Evolutionary conservation across 2,113 vertebrate species (phyloP), one percentile per base, ranked within the genome.

Genomic region (Sinosuthora webbiana): DNA sequence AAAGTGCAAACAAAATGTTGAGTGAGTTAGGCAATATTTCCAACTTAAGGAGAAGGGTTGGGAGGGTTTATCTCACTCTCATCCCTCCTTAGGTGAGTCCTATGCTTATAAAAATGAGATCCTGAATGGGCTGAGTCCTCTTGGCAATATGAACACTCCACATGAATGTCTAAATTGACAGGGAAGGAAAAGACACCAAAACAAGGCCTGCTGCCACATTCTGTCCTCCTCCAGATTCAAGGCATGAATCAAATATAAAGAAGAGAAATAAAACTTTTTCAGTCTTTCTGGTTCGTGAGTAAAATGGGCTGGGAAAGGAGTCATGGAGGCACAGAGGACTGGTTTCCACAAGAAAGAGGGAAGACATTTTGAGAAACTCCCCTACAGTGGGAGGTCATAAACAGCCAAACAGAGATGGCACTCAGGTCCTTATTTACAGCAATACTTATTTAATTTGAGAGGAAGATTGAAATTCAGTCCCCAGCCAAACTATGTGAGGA

Each of bases 111-210:
- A 62, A 83, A 77, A 63, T 7, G 19, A 77, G 39, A 12, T 22
- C 8, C 45, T 65, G 55, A 39, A 9, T 20, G n/a, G 50, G 18
- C 18, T 77, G 45, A 45, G 11, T 30, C 25, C 14, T 77, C n/a
- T 23, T 25, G 28, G 18, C 4, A 10, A 1, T 13, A 9, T 3
- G 20, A 49, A 42, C 12, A 21, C 11, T 23, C 24, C 1, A 4
- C 6, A 42, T 4, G 7, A 45, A 83, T 0, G 0, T 63, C 21
- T 39, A 33, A 37, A 10, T 6, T 62, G n/a, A 18, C 10, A 63
- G 6, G 4, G 24, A 67, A 63, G 11, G 25, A 65, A 74, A 79
- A 15, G 1, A 24, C 37, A 62, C 30, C 50, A 59, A 15, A 74
- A 83, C 1, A 56, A 77, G 25, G 17, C 28, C 16, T 14, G 1